Percentiles rank a stretch among this genome's conserved stretches.
phyloP scores from a whole-genome alignment of 2,113 vertebrate genomes.

The Cyrtonyx montezumae region DNA sequence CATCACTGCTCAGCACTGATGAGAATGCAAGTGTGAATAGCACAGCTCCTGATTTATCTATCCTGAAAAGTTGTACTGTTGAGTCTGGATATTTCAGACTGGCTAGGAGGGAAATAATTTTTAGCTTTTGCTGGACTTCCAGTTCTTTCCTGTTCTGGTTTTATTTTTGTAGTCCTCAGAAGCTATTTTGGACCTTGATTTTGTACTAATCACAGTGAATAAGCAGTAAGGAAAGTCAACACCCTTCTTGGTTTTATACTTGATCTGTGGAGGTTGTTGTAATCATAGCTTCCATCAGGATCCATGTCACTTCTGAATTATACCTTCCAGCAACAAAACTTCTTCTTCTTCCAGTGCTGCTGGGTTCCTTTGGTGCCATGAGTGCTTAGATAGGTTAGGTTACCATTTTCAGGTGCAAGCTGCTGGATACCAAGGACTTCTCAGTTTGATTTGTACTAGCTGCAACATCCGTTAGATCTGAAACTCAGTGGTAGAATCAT shows the following conservation, averaged over 20 bases:
- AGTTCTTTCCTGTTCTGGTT: background rate
- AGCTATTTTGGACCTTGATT: conserved; percentile 18
- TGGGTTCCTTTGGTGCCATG: background rate
- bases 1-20: background rate
- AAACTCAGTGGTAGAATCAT: background rate
- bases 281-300: conserved; percentile 50
- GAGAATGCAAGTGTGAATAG: background rate
- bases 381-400: background rate
- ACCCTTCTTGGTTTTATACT: conserved; percentile 24
- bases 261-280: background rate
- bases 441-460: background rate
- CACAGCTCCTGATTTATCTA: background rate
- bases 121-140: background rate
- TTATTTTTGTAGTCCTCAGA: background rate
- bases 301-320: conserved; percentile 48
- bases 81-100: background rate
- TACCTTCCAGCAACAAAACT: conserved; percentile 46
- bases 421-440: background rate
- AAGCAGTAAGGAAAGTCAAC: conserved; percentile 24
- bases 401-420: background rate
- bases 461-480: background rate
- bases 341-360: background rate
- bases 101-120: background rate
- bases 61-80: background rate
- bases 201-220: conserved; percentile 21